Conservation (phyloP, 2,797 vertebrate genomes). For the Labeo calbasu region DNA sequence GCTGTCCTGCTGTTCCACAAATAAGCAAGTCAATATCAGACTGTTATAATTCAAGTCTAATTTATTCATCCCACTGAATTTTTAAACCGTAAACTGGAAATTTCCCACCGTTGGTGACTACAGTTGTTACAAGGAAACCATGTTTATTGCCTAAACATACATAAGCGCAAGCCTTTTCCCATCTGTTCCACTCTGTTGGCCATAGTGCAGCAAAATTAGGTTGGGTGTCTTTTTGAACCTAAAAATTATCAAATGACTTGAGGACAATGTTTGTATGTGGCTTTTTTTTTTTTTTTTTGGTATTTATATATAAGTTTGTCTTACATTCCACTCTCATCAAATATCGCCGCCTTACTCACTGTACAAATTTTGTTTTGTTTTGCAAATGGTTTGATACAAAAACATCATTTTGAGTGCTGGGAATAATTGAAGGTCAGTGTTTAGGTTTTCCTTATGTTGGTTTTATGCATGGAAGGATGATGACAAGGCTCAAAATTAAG, state of each 20-base stretch:
- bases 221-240: not conserved
- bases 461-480: not conserved
- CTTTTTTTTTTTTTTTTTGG: not conserved
- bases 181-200: not conserved
- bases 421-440: not conserved
- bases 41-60: not conserved
- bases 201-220: not conserved
- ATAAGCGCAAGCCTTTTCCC: not conserved
- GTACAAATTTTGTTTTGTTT: not conserved
- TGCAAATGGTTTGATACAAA: conserved; percentile 4
- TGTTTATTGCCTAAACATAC: not conserved
- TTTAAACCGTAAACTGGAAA: conserved; percentile 10
- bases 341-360: conserved; percentile 6
- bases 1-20: not conserved
- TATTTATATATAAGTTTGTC: not conserved
- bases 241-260: not conserved
- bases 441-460: not conserved
- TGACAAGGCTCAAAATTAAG: not conserved
- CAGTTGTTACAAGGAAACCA: conserved; percentile 6
- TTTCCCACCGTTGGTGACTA: not conserved
- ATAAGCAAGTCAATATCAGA: not conserved
- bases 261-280: not conserved
- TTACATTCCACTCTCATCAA: conserved; percentile 39
- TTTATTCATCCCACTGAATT: conserved; percentile 12
- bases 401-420: not conserved